phyloP scores from a whole-genome alignment of 2,113 vertebrate species.

The Cervus canadensis region DNA sequence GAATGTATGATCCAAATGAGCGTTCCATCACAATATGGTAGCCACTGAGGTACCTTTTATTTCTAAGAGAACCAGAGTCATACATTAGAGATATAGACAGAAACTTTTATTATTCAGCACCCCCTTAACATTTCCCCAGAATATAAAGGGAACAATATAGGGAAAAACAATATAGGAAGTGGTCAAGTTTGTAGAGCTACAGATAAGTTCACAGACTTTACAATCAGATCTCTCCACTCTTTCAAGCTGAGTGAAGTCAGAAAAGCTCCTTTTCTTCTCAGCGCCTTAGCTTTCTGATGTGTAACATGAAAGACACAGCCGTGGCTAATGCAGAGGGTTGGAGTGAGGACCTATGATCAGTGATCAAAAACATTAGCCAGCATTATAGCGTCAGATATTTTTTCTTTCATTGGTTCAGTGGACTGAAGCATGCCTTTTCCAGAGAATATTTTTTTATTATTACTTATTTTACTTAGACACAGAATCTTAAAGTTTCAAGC shows the following conservation, averaged over 20 bases:
- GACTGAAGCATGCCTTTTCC: neutral
- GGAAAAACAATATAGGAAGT: neutral
- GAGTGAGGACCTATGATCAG: neutral
- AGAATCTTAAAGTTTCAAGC: neutral
- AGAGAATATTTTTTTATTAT: neutral
- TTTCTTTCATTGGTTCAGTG: neutral
- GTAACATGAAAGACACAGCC: neutral
- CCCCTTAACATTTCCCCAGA: neutral
- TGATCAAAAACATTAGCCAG: neutral
- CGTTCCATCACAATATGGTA: neutral
- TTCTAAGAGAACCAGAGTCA: neutral
- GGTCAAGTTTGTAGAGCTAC: neutral
- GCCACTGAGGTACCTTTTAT: neutral
- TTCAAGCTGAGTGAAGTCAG: neutral
- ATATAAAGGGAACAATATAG: neutral
- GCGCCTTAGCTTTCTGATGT: neutral
- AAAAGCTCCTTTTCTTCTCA: neutral
- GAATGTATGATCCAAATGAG: neutral
- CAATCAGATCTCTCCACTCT: neutral
- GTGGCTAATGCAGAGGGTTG: neutral
- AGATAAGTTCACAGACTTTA: neutral
- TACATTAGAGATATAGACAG: neutral
- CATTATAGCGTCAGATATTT: neutral
- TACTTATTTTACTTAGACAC: neutral
- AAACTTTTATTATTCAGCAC: neutral